Evolutionary conservation across 2,797 vertebrate species (phyloP).

Genomic region (Sebastes oblongus): DNA sequence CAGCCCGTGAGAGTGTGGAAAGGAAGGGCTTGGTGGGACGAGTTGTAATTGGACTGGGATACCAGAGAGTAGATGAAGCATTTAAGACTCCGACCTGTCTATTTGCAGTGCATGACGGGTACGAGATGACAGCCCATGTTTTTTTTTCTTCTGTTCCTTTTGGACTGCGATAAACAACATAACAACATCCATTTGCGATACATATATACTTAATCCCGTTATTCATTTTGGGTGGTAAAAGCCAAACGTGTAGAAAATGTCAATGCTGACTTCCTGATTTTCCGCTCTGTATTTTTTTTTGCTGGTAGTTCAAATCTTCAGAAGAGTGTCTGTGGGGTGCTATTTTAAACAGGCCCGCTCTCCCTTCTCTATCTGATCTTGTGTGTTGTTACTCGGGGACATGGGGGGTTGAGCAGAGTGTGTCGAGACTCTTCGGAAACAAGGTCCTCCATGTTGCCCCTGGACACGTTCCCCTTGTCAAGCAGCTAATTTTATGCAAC

Average conservation of each 20-base stretch:
- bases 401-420: slow-evolving; percentile 58
- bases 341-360: slow-evolving; percentile 66
- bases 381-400: slow-evolving; percentile 65
- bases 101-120: slow-evolving; percentile 58
- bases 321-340: slow-evolving; percentile 68
- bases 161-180: slow-evolving; percentile 33
- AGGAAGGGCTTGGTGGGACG: slow-evolving; percentile 58
- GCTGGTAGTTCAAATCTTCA: slow-evolving; percentile 65
- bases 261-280: slow-evolving; percentile 56
- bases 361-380: slow-evolving; percentile 68
- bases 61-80: slow-evolving; percentile 71
- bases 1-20: slow-evolving; percentile 72
- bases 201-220: background rate
- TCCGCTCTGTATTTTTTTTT: slow-evolving; percentile 28
- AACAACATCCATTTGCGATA: slow-evolving; percentile 8
- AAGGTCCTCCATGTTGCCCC: slow-evolving; percentile 73
- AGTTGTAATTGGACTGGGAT: slow-evolving; percentile 80
- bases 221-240: slow-evolving; percentile 34
- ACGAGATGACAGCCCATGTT: slow-evolving; percentile 49
- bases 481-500: slow-evolving; percentile 79
- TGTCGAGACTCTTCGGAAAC: slow-evolving; percentile 75
- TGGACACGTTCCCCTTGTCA: slow-evolving; percentile 73
- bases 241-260: slow-evolving; percentile 36
- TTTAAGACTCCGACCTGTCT: slow-evolving; percentile 68
- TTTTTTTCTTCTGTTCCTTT: slow-evolving; percentile 32